phyloP scores from a whole-genome alignment of 2,113 vertebrate genomes.

The Charadrius vociferus region DNA sequence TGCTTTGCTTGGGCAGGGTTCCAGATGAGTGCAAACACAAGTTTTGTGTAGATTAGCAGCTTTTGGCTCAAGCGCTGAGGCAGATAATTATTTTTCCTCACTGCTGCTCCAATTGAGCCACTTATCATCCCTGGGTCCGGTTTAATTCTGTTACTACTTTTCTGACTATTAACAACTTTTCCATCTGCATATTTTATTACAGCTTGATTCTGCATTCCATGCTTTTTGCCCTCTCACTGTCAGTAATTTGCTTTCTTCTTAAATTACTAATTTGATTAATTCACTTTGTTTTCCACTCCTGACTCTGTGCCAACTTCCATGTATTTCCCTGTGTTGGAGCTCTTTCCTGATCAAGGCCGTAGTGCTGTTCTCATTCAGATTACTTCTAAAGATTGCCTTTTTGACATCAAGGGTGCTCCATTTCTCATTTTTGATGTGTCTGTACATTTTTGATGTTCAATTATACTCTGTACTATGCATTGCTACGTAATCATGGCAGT shows the following conservation, averaged over 20 bases:
- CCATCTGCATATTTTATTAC: not conserved
- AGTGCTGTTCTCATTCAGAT: not conserved
- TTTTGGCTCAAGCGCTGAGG: not conserved
- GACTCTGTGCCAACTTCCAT: not conserved
- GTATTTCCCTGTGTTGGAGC: not conserved
- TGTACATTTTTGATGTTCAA: not conserved
- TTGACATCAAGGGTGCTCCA: not conserved
- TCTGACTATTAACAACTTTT: not conserved
- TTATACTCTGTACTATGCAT: not conserved
- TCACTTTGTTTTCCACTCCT: not conserved
- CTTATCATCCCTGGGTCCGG: not conserved
- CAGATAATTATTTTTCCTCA: not conserved
- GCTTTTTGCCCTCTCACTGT: not conserved
- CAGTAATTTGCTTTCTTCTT: not conserved
- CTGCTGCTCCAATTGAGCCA: not conserved
- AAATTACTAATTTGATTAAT: not conserved
- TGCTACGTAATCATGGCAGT: accelerated
- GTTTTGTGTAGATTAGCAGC: not conserved
- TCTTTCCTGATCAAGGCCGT: not conserved
- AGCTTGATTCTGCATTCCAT: not conserved
- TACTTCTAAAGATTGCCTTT: not conserved
- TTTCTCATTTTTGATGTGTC: not conserved
- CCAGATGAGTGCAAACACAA: not conserved
- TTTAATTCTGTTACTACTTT: not conserved
- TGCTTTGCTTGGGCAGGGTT: not conserved